phyloP scores from a whole-genome alignment of 2,113 vertebrate species.

The Lepus americanus region DNA sequence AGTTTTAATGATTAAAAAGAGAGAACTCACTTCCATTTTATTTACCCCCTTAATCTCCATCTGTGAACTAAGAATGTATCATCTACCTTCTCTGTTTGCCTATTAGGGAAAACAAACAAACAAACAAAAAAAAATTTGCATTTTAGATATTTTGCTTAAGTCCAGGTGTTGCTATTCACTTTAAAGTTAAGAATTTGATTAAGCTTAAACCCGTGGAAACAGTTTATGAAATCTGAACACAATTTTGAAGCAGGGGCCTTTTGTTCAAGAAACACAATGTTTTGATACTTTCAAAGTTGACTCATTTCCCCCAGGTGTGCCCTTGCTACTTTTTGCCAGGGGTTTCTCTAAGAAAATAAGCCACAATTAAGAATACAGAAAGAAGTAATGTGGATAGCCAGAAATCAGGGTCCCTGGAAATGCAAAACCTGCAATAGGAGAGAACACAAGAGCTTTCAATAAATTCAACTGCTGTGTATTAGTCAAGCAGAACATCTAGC shows the following conservation, averaged over 20 bases:
- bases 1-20: background rate
- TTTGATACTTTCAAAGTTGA: background rate
- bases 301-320: background rate
- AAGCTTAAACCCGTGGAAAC: background rate
- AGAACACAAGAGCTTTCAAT: background rate
- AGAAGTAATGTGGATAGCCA: background rate
- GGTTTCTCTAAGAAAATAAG: background rate
- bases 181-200: slow-evolving; percentile 28
- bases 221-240: background rate
- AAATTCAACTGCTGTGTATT: background rate
- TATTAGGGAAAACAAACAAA: background rate
- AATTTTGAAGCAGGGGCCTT: background rate
- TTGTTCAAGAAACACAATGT: background rate
- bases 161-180: background rate
- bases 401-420: background rate
- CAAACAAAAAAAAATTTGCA: background rate
- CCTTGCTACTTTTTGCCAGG: background rate
- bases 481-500: background rate
- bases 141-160: background rate
- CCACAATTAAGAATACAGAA: background rate
- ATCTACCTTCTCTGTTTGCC: background rate
- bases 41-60: background rate
- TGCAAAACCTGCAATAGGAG: background rate
- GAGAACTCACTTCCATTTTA: background rate
- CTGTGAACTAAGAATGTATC: background rate